Evolutionary conservation across 2,888 invertebrate genomes (phyloP).

Genomic region (Euphydryas editha): DNA sequence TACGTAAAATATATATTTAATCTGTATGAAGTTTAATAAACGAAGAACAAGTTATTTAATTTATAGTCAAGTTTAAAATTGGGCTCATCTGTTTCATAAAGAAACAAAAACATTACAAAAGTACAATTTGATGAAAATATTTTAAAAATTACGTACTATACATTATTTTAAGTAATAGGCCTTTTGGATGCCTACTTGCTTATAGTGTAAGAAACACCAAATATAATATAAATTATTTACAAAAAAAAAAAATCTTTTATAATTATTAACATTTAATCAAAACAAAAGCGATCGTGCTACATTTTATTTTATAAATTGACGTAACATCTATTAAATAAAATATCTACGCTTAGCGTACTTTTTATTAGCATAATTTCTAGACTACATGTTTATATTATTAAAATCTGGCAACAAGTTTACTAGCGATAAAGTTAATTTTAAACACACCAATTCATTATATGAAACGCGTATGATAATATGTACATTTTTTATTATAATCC

Average conservation of each 20-base stretch:
- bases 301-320: background rate
- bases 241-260: background rate
- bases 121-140: constrained; percentile 1
- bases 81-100: constrained; percentile 69
- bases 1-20: too few species aligned
- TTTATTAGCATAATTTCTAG: background rate
- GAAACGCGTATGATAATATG: background rate
- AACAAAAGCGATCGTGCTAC: background rate
- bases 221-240: background rate
- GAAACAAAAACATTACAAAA: constrained; percentile 48
- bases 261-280: background rate
- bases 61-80: constrained; percentile 61
- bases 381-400: background rate
- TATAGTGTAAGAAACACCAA: constrained; percentile 21
- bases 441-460: background rate
- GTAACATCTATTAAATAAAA: background rate
- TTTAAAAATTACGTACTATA: background rate
- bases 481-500: background rate
- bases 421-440: background rate
- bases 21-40: too few species aligned
- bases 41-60: constrained; percentile 1
- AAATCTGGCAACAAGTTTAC: background rate
- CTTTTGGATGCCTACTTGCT: constrained; percentile 68
- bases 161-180: constrained; percentile 53
- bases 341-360: background rate